Evolutionary conservation across 2,888 invertebrate species (phyloP), one percentile per base, ranked within the genome.

Genomic region (Auanema sp.): DNA sequence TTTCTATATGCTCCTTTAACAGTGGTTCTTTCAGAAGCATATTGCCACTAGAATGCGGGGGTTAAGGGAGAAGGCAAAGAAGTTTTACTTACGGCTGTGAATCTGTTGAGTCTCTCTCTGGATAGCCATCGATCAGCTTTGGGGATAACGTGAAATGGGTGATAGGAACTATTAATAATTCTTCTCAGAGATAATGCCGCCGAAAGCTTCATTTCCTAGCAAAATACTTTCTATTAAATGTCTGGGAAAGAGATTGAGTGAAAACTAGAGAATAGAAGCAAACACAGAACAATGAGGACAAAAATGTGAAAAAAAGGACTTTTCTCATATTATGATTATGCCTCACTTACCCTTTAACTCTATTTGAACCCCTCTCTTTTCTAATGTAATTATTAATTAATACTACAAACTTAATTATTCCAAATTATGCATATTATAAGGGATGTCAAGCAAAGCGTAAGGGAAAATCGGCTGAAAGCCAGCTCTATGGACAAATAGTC

Each of bases 1-100:
- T 76, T 76, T n/a, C 75, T 58, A 55, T 66, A 67, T 10, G 75
- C 79, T 47, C 69, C 71, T 60, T 73, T 78, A 18, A 79, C 77
- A 16, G 77, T 79, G 40, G 61, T 58, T 42, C 79, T 49, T 24
- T 76, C 71, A 14, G 77, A 72, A 43, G 71, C 80, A 60, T 79
- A 81, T 75, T 83, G 82, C 82, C 82, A 82, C 81, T 81, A 61
- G 67, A 78, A 75, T 23, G 18, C 18, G 18, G 24, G 16, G 16
- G 6, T 4, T 16, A 66, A 25, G 14, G 25, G 5, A 11, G 53
- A 65, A 25, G 51, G 14, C 21, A 54, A 60, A 44, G 47, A 60
- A 18, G 21, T 47, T 8, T 33, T 11, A 66, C 74, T 54, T 60
- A 81, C 81, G 21, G 79, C 81, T 50, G 75, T 77, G 63, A 80